Evolutionary conservation across 2,888 invertebrate genomes (phyloP), one percentile per base, ranked within the genome.

Genomic region (Branchipolynoe longqiensis): DNA sequence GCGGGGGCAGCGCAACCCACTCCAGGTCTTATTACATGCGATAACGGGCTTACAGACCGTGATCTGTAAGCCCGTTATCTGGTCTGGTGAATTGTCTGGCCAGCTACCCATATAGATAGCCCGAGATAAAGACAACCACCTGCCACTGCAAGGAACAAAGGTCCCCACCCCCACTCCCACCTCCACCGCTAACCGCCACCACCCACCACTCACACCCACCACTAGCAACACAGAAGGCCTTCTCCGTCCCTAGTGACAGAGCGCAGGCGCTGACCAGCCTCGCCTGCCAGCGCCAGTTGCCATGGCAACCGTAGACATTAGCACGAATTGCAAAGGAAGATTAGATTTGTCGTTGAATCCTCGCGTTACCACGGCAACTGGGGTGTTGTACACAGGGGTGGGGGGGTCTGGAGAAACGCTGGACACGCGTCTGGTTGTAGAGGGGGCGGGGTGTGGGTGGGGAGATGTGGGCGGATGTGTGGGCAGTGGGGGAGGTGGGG

Each of bases 271-370:
- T 69, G 69, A 69, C 38, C 69, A 18, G 36, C 25, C 36, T 38
- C 22, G 8, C 69, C 69, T 18, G 2, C n/a, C n/a, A 62, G 25
- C 25, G 31, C 62, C 31, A 1, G 69, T 69, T n/a, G 69, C 38
- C 69, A 69, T 69, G 69, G 36, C 69, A 69, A 69, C 64, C 14
- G 6, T 38, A n/a, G 62, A 1, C 69, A 69, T 14, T 12, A 38
- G 69, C 36, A 36, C 69, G 36, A 38, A 38, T 36, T 18, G 69
- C 69, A 18, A 38, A 14, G 38, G 69, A 25, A 62, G 62, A 69
- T 69, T 69, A 69, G 69, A 69, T 69, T 69, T 69, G 69, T 38
- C 36, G 69, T 69, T 33, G 69, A 69, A 69, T 69, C 36, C 14
- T 33, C 14, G 69, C 6, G 69, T 69, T 69, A 38, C 69, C 69